Conservation (phyloP, 2,797 vertebrate species). For the Poecilia picta region DNA sequence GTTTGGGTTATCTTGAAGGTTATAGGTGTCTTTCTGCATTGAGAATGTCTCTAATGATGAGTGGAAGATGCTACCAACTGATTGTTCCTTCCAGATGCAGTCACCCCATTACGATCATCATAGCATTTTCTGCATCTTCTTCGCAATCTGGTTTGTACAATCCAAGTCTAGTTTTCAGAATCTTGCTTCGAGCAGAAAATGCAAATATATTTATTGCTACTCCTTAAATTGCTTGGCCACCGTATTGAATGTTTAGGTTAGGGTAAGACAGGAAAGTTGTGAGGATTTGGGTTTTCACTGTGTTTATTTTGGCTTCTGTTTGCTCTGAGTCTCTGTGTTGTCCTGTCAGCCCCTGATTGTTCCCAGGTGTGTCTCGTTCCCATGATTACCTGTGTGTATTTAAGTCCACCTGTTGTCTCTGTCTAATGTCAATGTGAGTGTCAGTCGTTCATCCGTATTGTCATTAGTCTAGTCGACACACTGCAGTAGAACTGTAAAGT, state of each 20-base stretch:
- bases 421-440: too few relatives aligned
- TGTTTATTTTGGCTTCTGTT: too few relatives aligned
- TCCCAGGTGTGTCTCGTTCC: too few relatives aligned
- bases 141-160: not conserved
- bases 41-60: not conserved
- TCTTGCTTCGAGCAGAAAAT: not conserved
- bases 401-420: too few relatives aligned
- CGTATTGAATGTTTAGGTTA: not conserved
- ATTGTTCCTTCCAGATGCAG: not conserved
- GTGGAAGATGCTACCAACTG: not conserved
- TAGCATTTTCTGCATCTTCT: not conserved
- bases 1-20: not conserved
- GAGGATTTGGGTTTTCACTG: too few relatives aligned
- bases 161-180: not conserved
- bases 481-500: too few relatives aligned
- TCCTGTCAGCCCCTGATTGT: too few relatives aligned
- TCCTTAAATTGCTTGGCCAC: not conserved
- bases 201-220: not conserved
- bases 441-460: too few relatives aligned
- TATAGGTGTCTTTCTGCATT: not conserved
- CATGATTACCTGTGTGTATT: too few relatives aligned
- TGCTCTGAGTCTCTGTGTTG: too few relatives aligned
- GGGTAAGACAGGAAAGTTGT: not conserved
- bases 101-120: not conserved
- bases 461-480: too few relatives aligned